phyloP scores from a whole-genome alignment of 2,113 vertebrate species.

The Chaetura pelagica region DNA sequence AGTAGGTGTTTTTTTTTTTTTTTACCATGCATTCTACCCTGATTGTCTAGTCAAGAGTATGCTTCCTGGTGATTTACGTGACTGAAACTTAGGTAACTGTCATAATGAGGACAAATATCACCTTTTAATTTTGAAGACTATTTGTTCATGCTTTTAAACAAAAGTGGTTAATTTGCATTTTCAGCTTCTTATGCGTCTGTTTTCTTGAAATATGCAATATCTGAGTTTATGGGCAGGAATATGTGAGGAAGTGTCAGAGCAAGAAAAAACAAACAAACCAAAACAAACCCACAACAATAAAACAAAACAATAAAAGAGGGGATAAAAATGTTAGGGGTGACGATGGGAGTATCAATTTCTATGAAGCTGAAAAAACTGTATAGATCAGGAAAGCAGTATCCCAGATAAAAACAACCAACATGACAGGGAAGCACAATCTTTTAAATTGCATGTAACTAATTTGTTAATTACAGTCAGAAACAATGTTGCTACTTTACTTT shows the following conservation, averaged over 20 bases:
- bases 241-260: background rate
- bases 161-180: background rate
- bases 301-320: background rate
- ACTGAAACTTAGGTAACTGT: background rate
- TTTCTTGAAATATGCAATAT: background rate
- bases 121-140: background rate
- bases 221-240: background rate
- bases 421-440: background rate
- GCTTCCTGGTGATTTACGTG: background rate
- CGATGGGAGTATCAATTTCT: background rate
- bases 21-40: background rate
- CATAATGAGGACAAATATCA: background rate
- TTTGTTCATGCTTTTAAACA: background rate
- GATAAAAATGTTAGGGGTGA: rapidly evolving
- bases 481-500: background rate
- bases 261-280: background rate
- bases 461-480: constrained; percentile 12
- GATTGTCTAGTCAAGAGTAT: background rate
- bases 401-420: background rate
- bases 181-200: background rate
- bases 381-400: background rate
- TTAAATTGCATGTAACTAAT: background rate
- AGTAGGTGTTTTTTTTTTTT: constrained; percentile 13
- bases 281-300: background rate
- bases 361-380: background rate